Evolutionary conservation across 1,140 invertebrate genomes (phyloP), one percentile per base, ranked within the genome.

Genomic region (Nomia melanderi): DNA sequence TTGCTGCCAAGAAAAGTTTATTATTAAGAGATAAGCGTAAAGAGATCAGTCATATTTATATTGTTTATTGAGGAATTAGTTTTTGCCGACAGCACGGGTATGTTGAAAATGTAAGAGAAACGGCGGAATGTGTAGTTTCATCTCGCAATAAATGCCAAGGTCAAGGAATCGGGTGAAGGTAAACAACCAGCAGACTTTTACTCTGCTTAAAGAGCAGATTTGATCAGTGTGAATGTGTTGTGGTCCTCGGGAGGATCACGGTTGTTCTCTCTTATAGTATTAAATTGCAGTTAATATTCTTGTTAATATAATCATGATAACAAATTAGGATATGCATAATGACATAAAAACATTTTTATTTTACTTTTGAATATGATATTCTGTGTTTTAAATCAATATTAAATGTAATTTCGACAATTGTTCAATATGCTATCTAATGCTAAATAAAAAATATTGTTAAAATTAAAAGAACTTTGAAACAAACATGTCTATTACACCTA

Each of bases 131-230:
- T 36, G 6, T 14, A 50, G 20, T 44, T 63, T 79, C 54, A 62
- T 7, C 67, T 36, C 11, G 69, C 57, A 85, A 87, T 78, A 85
- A 90, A 86, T 90, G 88, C 80, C 90, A 91, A 91, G 90, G 86
- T 69, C 84, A 77, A 2, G 63, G 12, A 88, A 89, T 82, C 89
- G 73, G 90, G 91, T 91, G 90, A 92, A 92, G 91, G 90, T 88
- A 71, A 88, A 79, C 88, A n/a, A 63, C 56, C 77, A n/a, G 20
- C 83, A 73, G 79, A 89, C 82, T 91, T 90, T 90, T 88, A 89
- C 72, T 69, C 71, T 73, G 29, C 27, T 57, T 23, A 64, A 50
- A 71, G 44, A 78, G 56, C 65, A 41, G 29, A 62, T 23, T 59
- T 31, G 54, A 59, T 62, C 73, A 66, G 72, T 80, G 71, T 63